Conservation (phyloP, 2,113 vertebrate species). For the Puffinus mauretanicus region DNA sequence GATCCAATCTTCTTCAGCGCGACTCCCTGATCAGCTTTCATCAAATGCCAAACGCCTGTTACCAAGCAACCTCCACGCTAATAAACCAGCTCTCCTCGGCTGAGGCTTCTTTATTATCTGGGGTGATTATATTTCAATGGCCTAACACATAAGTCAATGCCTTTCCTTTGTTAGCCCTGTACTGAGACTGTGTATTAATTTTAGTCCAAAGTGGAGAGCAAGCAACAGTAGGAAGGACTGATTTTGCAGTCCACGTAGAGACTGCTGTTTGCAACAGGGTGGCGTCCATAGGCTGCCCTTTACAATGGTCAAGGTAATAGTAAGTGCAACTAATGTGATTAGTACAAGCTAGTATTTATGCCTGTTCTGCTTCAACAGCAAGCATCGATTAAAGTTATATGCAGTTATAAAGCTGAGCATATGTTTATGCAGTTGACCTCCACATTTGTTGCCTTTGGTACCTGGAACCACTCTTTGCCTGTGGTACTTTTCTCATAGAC, state of each 20-base stretch:
- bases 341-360: not conserved
- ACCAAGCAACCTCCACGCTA: not conserved
- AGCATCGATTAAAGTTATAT: not conserved
- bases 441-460: not conserved
- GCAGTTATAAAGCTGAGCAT: not conserved
- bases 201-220: not conserved
- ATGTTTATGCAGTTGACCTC: not conserved
- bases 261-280: not conserved
- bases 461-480: not conserved
- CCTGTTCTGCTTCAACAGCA: not conserved
- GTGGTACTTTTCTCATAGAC: not conserved
- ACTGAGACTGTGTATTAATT: not conserved
- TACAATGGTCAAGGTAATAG: not conserved
- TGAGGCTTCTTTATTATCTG: not conserved
- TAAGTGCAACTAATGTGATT: not conserved
- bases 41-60: not conserved
- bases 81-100: not conserved
- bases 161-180: not conserved
- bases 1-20: not conserved
- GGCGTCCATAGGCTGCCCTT: not conserved
- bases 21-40: not conserved
- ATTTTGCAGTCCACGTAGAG: not conserved
- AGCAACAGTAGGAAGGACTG: not conserved
- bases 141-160: not conserved
- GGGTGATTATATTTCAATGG: not conserved